Evolutionary conservation across 2,888 invertebrate genomes (phyloP), one percentile per base, ranked within the genome.

Genomic region (Pycnomerus fuliginosus): DNA sequence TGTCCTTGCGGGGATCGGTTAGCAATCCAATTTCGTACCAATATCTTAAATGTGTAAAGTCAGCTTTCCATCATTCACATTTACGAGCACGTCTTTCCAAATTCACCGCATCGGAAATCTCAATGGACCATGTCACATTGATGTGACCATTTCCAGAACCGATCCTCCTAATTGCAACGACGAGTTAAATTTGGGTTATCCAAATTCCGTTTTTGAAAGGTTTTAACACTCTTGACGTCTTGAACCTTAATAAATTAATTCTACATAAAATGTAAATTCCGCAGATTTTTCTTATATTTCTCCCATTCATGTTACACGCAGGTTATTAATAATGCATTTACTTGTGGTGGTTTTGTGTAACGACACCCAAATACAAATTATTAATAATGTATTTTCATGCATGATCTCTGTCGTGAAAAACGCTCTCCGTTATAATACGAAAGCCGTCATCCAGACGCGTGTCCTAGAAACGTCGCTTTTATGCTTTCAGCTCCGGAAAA

Each of bases 11-110:
- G 34, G 41, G 41, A 41, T 34, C 41, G 34, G 33, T 34, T 41
- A 41, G 34, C 44, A 37, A 46, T 41, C 41, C 46, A 41, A 46
- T 41, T 46, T 41, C 37, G 28, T 28, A 37, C 33, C 40, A 41
- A 46, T 46, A 46, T 41, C 46, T 40, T 40, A 46, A 46, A 46
- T 46, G 46, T 46, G 46, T 46, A 46, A 46, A 46, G 46, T 46
- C 46, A 46, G 46, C 46, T 34, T 23, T 46, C 41, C 37, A 46
- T 46, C 46, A 42, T 33, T 46, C 46, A 46, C 31, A 28, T 36
- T 42, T 41, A 36, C 41, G 36, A 46, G 44, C 44, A 39, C 41
- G 34, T 34, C 41, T 25, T 27, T 27, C 33, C 12, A 27, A 41
- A 41, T 29, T 41, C 25, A 34, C 34, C 29, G 20, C 34, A 28